Percentiles rank a stretch among this genome's conserved stretches.
These are phyloP conservation scores for Caenorhabditis sp. DNA, from an alignment of 2,888 invertebrate species.

Conservation along the genomic window DNA sequence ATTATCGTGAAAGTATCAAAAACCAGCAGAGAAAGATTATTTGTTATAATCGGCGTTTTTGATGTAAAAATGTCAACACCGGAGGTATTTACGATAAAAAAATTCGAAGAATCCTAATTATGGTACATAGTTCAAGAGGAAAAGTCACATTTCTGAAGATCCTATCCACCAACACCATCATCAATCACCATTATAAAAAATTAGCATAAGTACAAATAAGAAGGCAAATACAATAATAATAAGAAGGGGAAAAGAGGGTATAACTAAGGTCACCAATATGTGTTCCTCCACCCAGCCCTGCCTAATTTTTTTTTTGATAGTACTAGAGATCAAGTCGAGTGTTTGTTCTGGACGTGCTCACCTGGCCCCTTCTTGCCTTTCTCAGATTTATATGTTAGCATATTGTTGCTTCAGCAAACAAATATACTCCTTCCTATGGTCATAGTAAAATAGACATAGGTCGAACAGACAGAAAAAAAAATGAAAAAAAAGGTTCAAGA, in stretches of 20 bases:
- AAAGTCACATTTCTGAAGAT: no score
- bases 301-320: conserved; percentile 24
- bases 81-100: no score
- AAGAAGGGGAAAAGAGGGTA: no score
- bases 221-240: not conserved
- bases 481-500: not conserved
- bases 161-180: conserved; percentile 3
- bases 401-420: conserved; percentile 43
- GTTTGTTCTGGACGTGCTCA: conserved; percentile 20
- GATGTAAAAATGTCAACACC: no score
- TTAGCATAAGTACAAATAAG: not conserved
- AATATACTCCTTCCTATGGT: not conserved
- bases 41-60: no score
- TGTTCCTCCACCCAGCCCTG: no score
- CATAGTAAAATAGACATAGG: not conserved
- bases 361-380: not conserved
- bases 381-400: conserved; percentile 30
- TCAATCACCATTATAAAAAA: conserved; percentile 21
- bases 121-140: no score
- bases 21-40: no score
- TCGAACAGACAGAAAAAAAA: conserved; percentile 20
- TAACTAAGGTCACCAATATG: not conserved
- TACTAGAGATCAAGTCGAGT: conserved; percentile 47
- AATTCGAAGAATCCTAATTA: no score
- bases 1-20: no score